Evolutionary conservation across 2,113 vertebrate genomes (phyloP).

Genomic region (Phrynocephalus versicolor): DNA sequence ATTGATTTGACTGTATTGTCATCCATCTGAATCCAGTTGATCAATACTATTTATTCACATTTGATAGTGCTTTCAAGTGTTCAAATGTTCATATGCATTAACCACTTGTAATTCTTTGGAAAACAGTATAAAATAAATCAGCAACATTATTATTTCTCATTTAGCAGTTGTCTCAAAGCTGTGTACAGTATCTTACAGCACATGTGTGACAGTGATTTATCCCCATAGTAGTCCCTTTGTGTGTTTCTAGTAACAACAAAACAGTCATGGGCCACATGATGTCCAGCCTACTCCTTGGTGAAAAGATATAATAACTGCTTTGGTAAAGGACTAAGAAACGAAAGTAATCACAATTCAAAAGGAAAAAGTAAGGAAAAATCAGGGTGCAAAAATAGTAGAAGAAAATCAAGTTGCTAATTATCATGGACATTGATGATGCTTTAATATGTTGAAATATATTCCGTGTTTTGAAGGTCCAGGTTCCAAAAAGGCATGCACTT

Average conservation of each 20-base stretch:
- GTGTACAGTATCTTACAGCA: too few species aligned
- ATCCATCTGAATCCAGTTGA: neutral
- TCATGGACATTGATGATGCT: neutral
- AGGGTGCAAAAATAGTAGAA: neutral
- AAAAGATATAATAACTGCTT: neutral
- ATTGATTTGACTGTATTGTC: neutral
- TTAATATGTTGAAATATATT: neutral
- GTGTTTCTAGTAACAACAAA: too few species aligned
- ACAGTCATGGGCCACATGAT: too few species aligned
- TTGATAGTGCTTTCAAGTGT: neutral
- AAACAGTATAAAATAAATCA: neutral
- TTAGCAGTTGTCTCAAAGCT: neutral
- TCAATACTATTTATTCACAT: neutral
- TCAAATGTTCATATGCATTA: neutral
- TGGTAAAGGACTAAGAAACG: neutral
- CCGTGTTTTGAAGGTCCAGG: neutral
- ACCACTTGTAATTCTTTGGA: neutral
- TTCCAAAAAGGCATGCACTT: neutral
- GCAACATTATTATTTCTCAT: neutral
- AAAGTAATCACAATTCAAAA: neutral
- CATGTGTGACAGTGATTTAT: too few species aligned
- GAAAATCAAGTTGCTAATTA: neutral
- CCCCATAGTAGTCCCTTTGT: too few species aligned
- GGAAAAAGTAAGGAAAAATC: neutral
- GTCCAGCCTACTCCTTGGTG: too few species aligned